These are phyloP conservation scores for Porphyrio hochstetteri DNA, from an alignment of 2,113 vertebrate species.

Conservation along the genomic window DNA sequence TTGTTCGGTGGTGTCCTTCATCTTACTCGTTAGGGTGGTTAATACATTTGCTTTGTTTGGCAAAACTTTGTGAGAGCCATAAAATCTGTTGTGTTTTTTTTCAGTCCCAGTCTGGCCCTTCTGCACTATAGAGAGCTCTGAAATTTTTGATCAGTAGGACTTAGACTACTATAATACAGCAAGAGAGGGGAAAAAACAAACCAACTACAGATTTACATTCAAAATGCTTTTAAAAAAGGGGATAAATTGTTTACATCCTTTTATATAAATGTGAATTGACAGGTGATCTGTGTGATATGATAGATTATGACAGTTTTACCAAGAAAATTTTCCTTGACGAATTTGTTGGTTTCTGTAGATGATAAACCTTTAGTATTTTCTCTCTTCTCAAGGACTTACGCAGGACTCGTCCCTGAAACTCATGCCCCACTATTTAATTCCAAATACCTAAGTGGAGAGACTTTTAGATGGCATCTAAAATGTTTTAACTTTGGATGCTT, in stretches of 20 bases:
- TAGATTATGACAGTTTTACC: not conserved
- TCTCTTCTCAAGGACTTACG: not conserved
- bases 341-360: not conserved
- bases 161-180: not conserved
- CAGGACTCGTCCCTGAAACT: not conserved
- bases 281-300: not conserved
- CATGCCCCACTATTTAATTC: not conserved
- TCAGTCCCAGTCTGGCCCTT: fast-evolving
- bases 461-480: not conserved
- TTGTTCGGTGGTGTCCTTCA: not conserved
- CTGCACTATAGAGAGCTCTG: not conserved
- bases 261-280: not conserved
- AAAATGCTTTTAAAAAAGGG: not conserved
- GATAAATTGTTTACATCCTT: not conserved
- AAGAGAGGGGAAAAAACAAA: not conserved
- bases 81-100: not conserved
- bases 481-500: not conserved
- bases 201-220: not conserved
- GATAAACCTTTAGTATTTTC: not conserved
- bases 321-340: not conserved
- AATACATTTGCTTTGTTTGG: not conserved
- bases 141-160: not conserved
- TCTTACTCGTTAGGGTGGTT: not conserved
- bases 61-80: not conserved
- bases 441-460: not conserved